These are phyloP conservation scores for Eolophus roseicapilla DNA, from an alignment of 2,113 vertebrate species.

Conservation along the genomic window DNA sequence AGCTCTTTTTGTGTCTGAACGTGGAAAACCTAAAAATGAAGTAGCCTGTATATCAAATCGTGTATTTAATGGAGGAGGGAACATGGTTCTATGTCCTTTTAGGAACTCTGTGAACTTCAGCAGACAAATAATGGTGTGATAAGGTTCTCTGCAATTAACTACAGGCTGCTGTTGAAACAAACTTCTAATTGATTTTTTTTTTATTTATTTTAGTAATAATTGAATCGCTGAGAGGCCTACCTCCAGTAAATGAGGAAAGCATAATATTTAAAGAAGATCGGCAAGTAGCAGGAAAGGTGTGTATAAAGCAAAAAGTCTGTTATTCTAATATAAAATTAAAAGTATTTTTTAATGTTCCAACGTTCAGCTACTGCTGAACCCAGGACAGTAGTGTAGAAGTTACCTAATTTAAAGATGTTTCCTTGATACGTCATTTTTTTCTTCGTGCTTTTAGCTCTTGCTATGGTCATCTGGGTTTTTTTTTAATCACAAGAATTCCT, in stretches of 20 bases:
- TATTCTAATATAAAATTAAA: background rate
- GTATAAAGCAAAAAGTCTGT: background rate
- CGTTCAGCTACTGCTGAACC: too few relatives aligned
- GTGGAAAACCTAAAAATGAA: background rate
- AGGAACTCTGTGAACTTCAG: background rate
- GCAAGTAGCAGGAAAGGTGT: conserved; percentile 84
- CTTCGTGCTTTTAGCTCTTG: background rate
- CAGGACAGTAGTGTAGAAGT: background rate
- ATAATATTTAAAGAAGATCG: conserved; percentile 85
- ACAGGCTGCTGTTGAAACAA: background rate
- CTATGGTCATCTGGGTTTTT: accelerated
- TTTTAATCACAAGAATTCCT: background rate
- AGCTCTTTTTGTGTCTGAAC: background rate
- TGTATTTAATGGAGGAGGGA: background rate
- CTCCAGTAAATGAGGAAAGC: conserved; percentile 88
- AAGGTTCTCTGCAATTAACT: background rate
- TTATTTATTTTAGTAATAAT: conserved; percentile 81
- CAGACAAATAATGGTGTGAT: background rate
- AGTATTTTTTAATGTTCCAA: background rate
- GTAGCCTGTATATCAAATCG: background rate
- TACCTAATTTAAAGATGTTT: background rate
- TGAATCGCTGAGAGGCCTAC: conserved; percentile 84
- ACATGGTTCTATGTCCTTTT: background rate
- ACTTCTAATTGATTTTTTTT: background rate
- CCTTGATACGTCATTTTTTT: background rate